Conservation (phyloP, 2,888 invertebrate species). For the Isotomurus palustris region DNA sequence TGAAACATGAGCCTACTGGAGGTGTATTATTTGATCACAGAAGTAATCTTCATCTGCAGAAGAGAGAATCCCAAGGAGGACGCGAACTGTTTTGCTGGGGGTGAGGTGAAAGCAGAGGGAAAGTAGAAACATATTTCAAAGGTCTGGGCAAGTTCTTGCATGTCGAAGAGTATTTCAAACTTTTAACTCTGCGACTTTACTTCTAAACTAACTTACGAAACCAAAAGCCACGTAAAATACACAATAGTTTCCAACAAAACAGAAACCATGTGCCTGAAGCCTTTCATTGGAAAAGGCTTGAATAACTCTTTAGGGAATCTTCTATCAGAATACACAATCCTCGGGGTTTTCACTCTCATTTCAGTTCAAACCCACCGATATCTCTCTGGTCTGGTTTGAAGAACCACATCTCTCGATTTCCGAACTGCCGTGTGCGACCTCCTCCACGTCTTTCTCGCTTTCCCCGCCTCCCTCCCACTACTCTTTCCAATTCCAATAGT, state of each 20-base stretch:
- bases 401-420: not conserved
- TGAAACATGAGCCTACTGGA: no score
- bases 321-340: not conserved
- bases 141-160: not conserved
- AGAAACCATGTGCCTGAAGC: constrained; percentile 11
- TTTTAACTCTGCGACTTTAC: constrained; percentile 7
- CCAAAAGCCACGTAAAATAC: constrained; percentile 15
- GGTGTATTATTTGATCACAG: no score
- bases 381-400: not conserved
- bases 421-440: constrained; percentile 25
- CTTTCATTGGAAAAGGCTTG: constrained; percentile 24
- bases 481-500: not conserved
- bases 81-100: no score
- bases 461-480: not conserved
- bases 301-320: constrained; percentile 14
- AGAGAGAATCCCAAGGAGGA: no score
- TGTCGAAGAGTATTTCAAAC: constrained; percentile 13
- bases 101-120: no score
- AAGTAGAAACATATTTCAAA: not conserved
- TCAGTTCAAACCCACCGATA: not conserved
- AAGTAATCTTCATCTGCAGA: no score
- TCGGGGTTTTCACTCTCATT: not conserved
- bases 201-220: constrained; percentile 16
- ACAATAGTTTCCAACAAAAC: constrained; percentile 15
- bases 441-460: constrained; percentile 9